Evolutionary conservation across 2,113 vertebrate species (phyloP), one percentile per base, ranked within the genome.

Genomic region (Brachirus orientalis): DNA sequence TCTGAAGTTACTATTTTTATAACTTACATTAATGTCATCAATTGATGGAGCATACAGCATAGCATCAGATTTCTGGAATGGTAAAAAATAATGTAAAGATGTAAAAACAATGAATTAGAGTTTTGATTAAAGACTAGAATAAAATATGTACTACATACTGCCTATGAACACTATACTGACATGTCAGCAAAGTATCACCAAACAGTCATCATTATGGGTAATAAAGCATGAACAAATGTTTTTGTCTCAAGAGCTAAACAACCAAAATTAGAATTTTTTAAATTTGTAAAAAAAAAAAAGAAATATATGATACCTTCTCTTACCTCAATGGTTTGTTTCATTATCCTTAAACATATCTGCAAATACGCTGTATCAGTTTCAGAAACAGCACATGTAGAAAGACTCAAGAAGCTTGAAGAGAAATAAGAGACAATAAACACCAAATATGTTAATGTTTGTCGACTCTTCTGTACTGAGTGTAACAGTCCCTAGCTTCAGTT

Each of bases 1-100:
- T 28, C 22, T 28, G 22, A 28, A n/a, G n/a, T n/a, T n/a, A n/a
- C n/a, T n/a, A 37, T 36, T 46, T 52, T 35, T 13, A 43, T 6
- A 52, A 84, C 87, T 90, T 85, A 92, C 91, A 40, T 67, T 0
- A 28, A 73, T 14, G 0, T 87, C 55, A n/a, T 72, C 0, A 20
- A 13, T 0, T 10, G 67, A 28, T 0, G 91, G 91, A 11, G 91
- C 18, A 3, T 94, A 94, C 47, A 93, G 72, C 69, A 52, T 69
- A 0, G 88, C 87, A 10, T 82, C 64, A 12, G 90, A 93, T n/a
- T 44, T 80, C 93, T 94, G 67, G 45, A 72, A 63, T 8, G 8
- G 2, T 3, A 0, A 45, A 40, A 52, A 38, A 43, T 13, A 41
- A 11, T 13, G 38, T 3, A 10, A 9, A 66, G 37, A 48, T 6